These are phyloP conservation scores for Emydocephalus ijimae DNA, from an alignment of 2,113 vertebrate species.

Conservation along the genomic window DNA sequence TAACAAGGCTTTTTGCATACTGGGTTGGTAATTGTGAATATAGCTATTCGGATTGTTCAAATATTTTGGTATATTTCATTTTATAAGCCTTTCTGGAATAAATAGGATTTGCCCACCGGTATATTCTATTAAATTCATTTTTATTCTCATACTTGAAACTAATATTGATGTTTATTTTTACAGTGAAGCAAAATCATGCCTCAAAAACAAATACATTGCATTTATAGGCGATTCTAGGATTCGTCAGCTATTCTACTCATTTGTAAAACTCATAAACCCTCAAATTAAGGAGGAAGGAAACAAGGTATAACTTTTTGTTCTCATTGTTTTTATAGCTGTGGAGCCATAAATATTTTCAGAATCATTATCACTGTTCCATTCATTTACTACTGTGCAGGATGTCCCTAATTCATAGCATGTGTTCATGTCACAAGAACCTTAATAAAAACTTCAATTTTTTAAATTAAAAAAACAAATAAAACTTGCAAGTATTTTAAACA, in stretches of 20 bases:
- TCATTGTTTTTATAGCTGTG: conserved; percentile 1
- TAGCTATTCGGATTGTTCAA: neutral
- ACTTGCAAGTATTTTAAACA: neutral
- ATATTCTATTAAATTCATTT: neutral
- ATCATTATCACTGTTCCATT: neutral
- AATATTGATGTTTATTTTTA: conserved; percentile 54
- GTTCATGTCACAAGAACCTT: neutral
- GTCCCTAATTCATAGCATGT: neutral
- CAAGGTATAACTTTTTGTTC: conserved; percentile 76
- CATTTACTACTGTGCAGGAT: neutral
- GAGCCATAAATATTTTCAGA: neutral
- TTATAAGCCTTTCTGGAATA: neutral
- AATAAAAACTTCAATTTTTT: neutral
- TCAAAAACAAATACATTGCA: conserved; percentile 80
- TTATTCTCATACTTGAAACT: conserved; percentile 1
- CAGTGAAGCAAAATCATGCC: conserved; percentile 93
- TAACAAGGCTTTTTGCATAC: neutral
- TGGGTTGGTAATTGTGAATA: neutral
- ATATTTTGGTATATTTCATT: neutral
- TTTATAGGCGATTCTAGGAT: conserved; percentile 97
- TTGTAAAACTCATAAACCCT: conserved; percentile 87
- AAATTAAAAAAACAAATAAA: neutral
- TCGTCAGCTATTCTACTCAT: conserved; percentile 91
- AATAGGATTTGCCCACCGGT: neutral
- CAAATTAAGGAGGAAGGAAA: conserved; percentile 83